phyloP scores from a whole-genome alignment of 2,113 vertebrate genomes.

The Apodemus sylvaticus region DNA sequence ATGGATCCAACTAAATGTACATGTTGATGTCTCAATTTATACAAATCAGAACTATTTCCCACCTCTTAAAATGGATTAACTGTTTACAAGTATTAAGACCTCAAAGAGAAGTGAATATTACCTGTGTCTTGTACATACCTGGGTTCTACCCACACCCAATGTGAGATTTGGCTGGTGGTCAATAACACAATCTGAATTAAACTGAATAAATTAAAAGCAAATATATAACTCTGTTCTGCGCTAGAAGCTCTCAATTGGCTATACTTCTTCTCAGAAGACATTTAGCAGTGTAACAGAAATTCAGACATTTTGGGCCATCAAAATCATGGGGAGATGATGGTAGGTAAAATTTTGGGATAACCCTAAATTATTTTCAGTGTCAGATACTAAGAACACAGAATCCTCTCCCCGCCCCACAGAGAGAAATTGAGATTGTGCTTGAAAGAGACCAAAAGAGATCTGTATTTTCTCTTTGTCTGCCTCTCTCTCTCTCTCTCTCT shows the following conservation, averaged over 20 bases:
- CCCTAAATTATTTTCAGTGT: background rate
- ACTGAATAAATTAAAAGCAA: conserved; percentile 7
- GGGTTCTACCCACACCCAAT: background rate
- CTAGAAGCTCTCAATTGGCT: background rate
- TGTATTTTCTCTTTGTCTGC: background rate
- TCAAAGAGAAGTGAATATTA: background rate
- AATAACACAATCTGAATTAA: conserved; percentile 16
- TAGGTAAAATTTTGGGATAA: background rate
- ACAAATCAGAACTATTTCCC: background rate
- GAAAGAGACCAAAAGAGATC: no score
- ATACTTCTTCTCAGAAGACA: background rate
- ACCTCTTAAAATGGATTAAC: background rate
- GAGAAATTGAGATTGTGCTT: no score
- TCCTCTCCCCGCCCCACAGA: background rate
- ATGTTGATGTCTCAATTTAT: background rate
- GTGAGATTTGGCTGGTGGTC: background rate
- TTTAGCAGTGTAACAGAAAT: background rate
- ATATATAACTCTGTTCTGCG: background rate
- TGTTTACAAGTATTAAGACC: conserved; percentile 12
- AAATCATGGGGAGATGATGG: accelerated
- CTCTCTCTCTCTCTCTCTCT: background rate
- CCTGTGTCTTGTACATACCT: background rate
- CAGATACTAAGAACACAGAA: background rate
- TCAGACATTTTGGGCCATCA: background rate
- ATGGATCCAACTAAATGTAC: conserved; percentile 28